Percentiles rank a stretch among this genome's conserved stretches.
phyloP scores from a whole-genome alignment of 2,888 invertebrate species.

The Embidobia sp. region DNA sequence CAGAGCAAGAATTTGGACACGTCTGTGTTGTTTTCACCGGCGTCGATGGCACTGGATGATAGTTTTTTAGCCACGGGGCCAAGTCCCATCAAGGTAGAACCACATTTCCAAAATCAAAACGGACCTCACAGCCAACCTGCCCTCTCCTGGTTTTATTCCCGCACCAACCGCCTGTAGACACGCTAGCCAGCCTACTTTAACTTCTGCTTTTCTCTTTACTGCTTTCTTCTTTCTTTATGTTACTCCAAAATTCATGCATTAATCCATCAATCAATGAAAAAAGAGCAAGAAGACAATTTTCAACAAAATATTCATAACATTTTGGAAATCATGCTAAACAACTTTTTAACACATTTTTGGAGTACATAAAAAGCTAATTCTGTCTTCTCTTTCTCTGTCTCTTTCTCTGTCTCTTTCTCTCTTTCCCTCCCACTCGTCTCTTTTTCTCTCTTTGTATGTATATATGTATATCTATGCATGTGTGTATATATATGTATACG shows the following conservation, averaged over 20 bases:
- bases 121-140: slow-evolving; percentile 77
- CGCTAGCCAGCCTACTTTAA: slow-evolving; percentile 82
- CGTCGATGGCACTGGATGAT: slow-evolving; percentile 91
- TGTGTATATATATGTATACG: too few species aligned
- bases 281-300: too few species aligned
- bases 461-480: too few species aligned
- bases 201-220: slow-evolving; percentile 57
- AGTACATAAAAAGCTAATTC: not conserved
- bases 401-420: slow-evolving; percentile 35
- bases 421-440: slow-evolving; percentile 11
- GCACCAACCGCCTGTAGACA: slow-evolving; percentile 81
- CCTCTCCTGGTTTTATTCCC: slow-evolving; percentile 81
- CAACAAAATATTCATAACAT: too few species aligned
- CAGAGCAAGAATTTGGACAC: slow-evolving; percentile 93
- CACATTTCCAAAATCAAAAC: slow-evolving; percentile 79
- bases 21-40: slow-evolving; percentile 92
- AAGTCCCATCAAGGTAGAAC: slow-evolving; percentile 84
- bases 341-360: too few species aligned
- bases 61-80: slow-evolving; percentile 87
- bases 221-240: slow-evolving; percentile 27
- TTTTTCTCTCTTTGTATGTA: too few species aligned
- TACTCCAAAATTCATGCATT: slow-evolving; percentile 3
- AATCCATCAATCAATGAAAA: too few species aligned
- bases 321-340: too few species aligned
- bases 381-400: slow-evolving; percentile 38